These are phyloP conservation scores for Stratiomys singularior DNA, from an alignment of 2,888 invertebrate genomes.

Conservation along the genomic window DNA sequence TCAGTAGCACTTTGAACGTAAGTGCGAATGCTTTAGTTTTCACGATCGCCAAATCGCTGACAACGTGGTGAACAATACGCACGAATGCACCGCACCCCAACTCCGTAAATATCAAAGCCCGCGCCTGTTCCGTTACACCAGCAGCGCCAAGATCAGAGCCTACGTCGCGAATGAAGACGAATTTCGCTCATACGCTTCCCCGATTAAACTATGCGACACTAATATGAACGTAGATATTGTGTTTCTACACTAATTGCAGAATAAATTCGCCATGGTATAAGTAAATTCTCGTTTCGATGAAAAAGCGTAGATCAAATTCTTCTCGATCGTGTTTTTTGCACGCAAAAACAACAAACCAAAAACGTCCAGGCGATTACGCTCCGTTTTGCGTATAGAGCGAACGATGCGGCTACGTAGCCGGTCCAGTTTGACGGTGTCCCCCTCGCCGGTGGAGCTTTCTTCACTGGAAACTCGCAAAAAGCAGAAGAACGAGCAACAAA, in stretches of 20 bases:
- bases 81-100: background rate
- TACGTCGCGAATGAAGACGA: background rate
- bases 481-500: background rate
- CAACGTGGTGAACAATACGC: background rate
- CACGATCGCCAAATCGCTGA: background rate
- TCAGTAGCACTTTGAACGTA: too few relatives aligned
- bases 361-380: slow-evolving; percentile 4
- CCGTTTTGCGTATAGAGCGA: slow-evolving; percentile 19
- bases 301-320: slow-evolving; percentile 10
- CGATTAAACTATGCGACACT: too few relatives aligned
- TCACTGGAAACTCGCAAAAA: background rate
- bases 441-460: background rate
- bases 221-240: background rate
- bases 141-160: background rate
- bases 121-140: too few relatives aligned
- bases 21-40: background rate
- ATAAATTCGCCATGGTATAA: background rate
- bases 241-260: background rate
- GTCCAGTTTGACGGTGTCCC: too few relatives aligned
- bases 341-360: background rate
- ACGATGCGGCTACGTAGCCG: background rate
- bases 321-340: background rate
- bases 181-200: background rate
- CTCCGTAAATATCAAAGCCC: background rate
- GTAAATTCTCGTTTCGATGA: background rate